phyloP scores from a whole-genome alignment of 2,888 invertebrate genomes.

The Peribatodes rhomboidaria region DNA sequence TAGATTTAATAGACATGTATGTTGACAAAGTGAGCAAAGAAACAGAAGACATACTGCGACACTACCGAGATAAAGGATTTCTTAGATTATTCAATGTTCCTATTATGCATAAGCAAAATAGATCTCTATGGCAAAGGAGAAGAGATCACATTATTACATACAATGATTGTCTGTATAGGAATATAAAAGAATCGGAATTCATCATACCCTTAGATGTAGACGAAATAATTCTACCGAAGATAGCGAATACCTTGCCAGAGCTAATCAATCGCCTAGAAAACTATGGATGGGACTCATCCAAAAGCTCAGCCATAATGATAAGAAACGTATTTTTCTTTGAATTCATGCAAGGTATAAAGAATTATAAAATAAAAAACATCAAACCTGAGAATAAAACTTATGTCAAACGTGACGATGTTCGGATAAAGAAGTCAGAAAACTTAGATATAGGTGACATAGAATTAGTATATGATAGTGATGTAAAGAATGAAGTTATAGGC shows the following conservation, averaged over 20 bases:
- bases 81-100: slow-evolving; percentile 83
- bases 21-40: slow-evolving; percentile 86
- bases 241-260: slow-evolving; percentile 85
- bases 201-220: slow-evolving; percentile 91
- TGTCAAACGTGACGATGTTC: slow-evolving; percentile 76
- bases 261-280: slow-evolving; percentile 81
- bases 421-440: slow-evolving; percentile 61
- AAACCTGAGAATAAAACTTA: slow-evolving; percentile 67
- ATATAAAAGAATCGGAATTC: slow-evolving; percentile 88
- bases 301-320: slow-evolving; percentile 87
- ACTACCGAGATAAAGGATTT: slow-evolving; percentile 83
- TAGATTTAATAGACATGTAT: slow-evolving; percentile 89
- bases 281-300: slow-evolving; percentile 75
- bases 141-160: slow-evolving; percentile 91
- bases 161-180: slow-evolving; percentile 92
- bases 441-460: slow-evolving; percentile 69
- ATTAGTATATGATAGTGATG: slow-evolving; percentile 64
- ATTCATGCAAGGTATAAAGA: slow-evolving; percentile 72
- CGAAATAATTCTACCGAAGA: slow-evolving; percentile 90
- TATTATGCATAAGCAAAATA: slow-evolving; percentile 75
- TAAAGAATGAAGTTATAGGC: slow-evolving; percentile 66
- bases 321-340: slow-evolving; percentile 90
- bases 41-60: slow-evolving; percentile 83
- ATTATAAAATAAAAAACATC: slow-evolving; percentile 57
- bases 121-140: slow-evolving; percentile 88